Evolutionary conservation across 2,113 vertebrate genomes (phyloP).

Genomic region (Myotis brandtii): DNA sequence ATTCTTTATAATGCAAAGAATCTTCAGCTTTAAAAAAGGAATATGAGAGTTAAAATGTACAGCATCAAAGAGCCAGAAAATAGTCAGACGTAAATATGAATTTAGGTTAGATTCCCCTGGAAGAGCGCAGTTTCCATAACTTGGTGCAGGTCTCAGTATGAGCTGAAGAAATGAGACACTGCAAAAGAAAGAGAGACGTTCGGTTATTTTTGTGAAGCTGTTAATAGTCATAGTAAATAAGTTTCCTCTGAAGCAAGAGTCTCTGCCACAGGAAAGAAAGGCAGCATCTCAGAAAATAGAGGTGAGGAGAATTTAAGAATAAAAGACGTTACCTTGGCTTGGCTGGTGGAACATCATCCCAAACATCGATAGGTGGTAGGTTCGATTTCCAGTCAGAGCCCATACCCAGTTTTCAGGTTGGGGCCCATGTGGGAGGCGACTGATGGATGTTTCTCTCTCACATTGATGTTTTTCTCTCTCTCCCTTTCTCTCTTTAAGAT

Average conservation of each 20-base stretch:
- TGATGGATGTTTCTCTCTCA: not conserved
- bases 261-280: slow-evolving; percentile 49
- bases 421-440: not conserved
- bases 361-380: not conserved
- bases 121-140: slow-evolving; percentile 49
- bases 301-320: slow-evolving; percentile 43
- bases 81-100: slow-evolving; percentile 17
- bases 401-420: not conserved
- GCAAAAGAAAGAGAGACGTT: not conserved
- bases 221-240: not conserved
- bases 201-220: slow-evolving; percentile 62
- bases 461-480: no score
- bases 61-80: not conserved
- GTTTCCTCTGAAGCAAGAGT: slow-evolving; percentile 49
- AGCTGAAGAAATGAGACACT: slow-evolving; percentile 16
- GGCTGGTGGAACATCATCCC: not conserved
- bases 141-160: slow-evolving; percentile 44
- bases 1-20: not conserved
- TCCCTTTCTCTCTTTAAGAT: not conserved
- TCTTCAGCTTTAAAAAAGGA: not conserved
- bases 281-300: slow-evolving; percentile 46
- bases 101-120: slow-evolving; percentile 1
- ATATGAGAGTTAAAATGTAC: not conserved
- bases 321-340: not conserved
- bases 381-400: not conserved